Evolutionary conservation across 2,888 invertebrate genomes (phyloP).

Genomic region (Nowickia ferox): DNA sequence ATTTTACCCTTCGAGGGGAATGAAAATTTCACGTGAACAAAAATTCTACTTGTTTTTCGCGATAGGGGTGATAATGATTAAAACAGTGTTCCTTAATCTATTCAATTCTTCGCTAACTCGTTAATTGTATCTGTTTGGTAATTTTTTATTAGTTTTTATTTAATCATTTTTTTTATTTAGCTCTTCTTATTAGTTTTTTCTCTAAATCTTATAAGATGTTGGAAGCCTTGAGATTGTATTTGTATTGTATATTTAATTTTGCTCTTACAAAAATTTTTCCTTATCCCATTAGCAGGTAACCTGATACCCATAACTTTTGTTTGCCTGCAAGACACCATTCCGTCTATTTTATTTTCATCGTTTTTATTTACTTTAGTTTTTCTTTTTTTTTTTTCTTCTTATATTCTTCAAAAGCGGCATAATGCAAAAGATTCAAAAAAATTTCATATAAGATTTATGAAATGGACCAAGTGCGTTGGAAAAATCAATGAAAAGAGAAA

Average conservation of each 20-base stretch:
- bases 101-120: conserved; percentile 46
- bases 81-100: conserved; percentile 40
- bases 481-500: conserved; percentile 47
- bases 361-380: conserved; percentile 10
- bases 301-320: conserved; percentile 69
- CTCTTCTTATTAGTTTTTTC: conserved; percentile 54
- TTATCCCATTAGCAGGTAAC: conserved; percentile 65
- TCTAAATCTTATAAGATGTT: conserved; percentile 50
- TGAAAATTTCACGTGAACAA: too few species aligned
- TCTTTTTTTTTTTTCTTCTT: neutral
- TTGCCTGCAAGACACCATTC: conserved; percentile 64
- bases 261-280: conserved; percentile 24
- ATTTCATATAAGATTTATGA: conserved; percentile 65
- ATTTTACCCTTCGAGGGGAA: too few species aligned
- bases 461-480: conserved; percentile 68
- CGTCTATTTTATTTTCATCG: conserved; percentile 42
- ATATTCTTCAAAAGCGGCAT: conserved; percentile 36
- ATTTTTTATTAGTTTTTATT: conserved; percentile 22
- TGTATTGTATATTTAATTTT: neutral
- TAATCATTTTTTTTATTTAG: conserved; percentile 13
- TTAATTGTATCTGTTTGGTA: conserved; percentile 39
- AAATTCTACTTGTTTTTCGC: too few species aligned
- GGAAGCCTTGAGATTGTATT: conserved; percentile 6
- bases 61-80: too few species aligned
- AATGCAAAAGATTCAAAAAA: conserved; percentile 45